Percentiles rank a stretch among this genome's conserved stretches.
Evolutionary conservation across 2,888 invertebrate species (phyloP).

Genomic region (Harpalus rufipes): DNA sequence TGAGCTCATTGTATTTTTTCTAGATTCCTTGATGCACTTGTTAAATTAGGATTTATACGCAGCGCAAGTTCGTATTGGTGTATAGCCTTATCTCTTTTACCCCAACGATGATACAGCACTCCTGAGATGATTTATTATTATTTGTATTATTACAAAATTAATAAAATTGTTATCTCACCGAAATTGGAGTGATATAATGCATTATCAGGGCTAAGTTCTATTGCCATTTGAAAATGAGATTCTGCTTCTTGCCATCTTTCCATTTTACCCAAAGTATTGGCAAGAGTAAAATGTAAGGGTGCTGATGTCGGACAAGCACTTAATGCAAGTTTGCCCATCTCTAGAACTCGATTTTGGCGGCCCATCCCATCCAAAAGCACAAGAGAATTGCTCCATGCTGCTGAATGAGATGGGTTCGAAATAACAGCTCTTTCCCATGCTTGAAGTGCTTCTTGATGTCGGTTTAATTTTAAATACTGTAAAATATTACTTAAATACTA

Average conservation of each 20-base stretch:
- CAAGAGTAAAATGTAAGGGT: slow-evolving; percentile 91
- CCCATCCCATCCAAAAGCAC: slow-evolving; percentile 87
- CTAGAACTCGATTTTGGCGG: slow-evolving; percentile 82
- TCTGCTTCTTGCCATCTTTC: slow-evolving; percentile 89
- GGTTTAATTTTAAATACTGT: slow-evolving; percentile 89
- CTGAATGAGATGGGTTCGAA: slow-evolving; percentile 87
- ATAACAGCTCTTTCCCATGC: slow-evolving; percentile 91
- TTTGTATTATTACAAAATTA: slow-evolving; percentile 23
- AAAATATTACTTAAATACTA: slow-evolving; percentile 70
- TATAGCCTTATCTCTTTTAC: slow-evolving; percentile 86
- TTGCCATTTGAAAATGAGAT: slow-evolving; percentile 87
- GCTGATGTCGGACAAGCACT: slow-evolving; percentile 85
- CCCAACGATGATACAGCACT: slow-evolving; percentile 96
- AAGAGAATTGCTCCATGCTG: slow-evolving; percentile 95
- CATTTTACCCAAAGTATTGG: slow-evolving; percentile 92
- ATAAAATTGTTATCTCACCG: slow-evolving; percentile 79
- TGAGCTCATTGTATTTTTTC: slow-evolving; percentile 76
- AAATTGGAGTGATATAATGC: slow-evolving; percentile 94
- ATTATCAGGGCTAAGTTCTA: slow-evolving; percentile 84
- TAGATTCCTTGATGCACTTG: slow-evolving; percentile 86
- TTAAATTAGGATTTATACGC: slow-evolving; percentile 84
- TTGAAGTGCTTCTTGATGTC: slow-evolving; percentile 85
- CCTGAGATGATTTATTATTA: slow-evolving; percentile 78
- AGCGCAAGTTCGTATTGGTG: slow-evolving; percentile 88
- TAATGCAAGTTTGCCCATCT: slow-evolving; percentile 85